Evolutionary conservation across 2,888 invertebrate genomes (phyloP), one percentile per base, ranked within the genome.

Genomic region (Troglohyphantes excavatus): DNA sequence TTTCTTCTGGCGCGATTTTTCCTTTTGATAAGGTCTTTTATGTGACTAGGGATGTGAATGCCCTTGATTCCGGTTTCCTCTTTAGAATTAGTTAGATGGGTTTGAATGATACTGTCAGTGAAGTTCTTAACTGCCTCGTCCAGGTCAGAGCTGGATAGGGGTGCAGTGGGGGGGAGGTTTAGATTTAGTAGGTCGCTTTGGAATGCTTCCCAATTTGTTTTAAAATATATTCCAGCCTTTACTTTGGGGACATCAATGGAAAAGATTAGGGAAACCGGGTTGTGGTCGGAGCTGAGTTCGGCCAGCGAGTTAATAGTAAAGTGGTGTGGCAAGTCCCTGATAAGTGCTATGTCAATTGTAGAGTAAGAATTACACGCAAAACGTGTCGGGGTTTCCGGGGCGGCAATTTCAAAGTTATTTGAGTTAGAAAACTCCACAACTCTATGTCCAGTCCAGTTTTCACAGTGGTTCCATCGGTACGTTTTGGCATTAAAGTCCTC

Each of bases 41-140:
- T 3, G 9, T 39, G 6, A 9, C 3, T 39, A 39, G 39, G 39
- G 33, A 19, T 0, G 33, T 21, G 21, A 33, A 17, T 1, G 19
- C 2, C 0, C 27, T n/a, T 6, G 7, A 0, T 2, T 2, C 33
- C 2, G 2, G 11, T 0, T 19, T 70, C 0, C 11, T 2, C 1
- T 0, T 2, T 29, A 0, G 27, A 3, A 0, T 7, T 17, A 3
- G 0, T 1, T 17, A 17, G 0, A 9, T 17, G 17, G 0, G 65
- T 0, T 17, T 0, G 21, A 5, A 26, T 11, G 1, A 67, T 67
- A 1, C 17, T 23, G 2, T 67, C 17, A 0, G 17, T 11, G 5
- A 67, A 5, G 6, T 5, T 2, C 5, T 13, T 27, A 0, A 13
- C 1, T 23, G 21, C 26, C 23, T 23, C 23, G 17, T 67, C 27